Evolutionary conservation across 2,113 vertebrate species (phyloP).

Genomic region (Oreochromis aureus): DNA sequence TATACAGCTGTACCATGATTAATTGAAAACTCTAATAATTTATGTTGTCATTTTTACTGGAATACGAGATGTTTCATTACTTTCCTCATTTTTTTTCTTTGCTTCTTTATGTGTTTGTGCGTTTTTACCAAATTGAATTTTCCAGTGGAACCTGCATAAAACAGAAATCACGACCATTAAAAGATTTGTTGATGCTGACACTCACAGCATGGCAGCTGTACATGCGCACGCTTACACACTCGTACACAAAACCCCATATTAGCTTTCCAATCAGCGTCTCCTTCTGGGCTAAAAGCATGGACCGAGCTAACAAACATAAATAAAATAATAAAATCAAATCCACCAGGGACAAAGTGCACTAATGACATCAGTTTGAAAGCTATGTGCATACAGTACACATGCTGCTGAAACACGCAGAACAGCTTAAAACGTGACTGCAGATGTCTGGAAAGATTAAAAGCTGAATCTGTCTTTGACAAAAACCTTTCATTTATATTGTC

Average conservation of each 20-base stretch:
- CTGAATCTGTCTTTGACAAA: not conserved
- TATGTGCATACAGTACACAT: not conserved
- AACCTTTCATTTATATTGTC: not conserved
- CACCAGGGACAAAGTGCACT: not conserved
- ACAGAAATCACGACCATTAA: not conserved
- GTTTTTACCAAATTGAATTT: not conserved
- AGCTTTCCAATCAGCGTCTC: not conserved
- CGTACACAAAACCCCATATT: not conserved
- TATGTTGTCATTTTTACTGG: not conserved
- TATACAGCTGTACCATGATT: not conserved
- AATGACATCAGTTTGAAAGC: not conserved
- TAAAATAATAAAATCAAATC: not conserved
- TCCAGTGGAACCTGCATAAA: not conserved
- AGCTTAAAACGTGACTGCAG: not conserved
- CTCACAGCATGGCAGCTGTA: not conserved
- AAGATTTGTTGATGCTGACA: not conserved
- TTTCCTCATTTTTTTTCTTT: not conserved
- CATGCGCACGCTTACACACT: not conserved
- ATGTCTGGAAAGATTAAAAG: not conserved
- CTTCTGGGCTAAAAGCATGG: not conserved
- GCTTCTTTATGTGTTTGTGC: not conserved
- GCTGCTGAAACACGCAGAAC: not conserved
- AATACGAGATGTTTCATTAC: not conserved
- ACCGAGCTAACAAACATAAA: not conserved
- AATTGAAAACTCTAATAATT: not conserved